A percentile compares a stretch with the other conserved stretches of the same genome.
These are phyloP conservation scores for Dryas iulia DNA, from an alignment of 1,140 invertebrate species.

Conservation along the genomic window DNA sequence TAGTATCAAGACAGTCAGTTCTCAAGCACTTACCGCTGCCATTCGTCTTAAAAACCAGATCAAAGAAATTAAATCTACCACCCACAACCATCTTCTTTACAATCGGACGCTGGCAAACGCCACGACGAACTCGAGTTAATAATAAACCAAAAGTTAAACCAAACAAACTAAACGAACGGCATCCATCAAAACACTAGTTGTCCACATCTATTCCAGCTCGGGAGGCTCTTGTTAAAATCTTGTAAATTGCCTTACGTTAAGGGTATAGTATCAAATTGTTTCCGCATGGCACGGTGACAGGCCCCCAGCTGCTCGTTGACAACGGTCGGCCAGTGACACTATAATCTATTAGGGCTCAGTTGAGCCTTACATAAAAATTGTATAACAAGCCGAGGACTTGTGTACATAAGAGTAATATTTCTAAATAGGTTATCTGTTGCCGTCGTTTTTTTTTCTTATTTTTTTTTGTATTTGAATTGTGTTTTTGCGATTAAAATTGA, in stretches of 20 bases:
- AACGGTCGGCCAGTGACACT: conserved; percentile 57
- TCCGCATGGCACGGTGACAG: conserved; percentile 48
- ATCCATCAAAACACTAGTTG: background rate
- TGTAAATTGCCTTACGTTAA: conserved; percentile 46
- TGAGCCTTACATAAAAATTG: conserved; percentile 29
- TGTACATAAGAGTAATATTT: background rate
- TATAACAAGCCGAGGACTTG: conserved; percentile 9
- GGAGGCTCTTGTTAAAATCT: conserved; percentile 40
- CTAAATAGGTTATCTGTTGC: background rate
- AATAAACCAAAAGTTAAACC: background rate
- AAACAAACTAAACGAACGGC: background rate
- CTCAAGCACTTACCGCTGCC: no score
- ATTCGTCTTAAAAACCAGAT: no score
- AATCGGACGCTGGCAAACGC: no score
- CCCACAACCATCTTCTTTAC: no score
- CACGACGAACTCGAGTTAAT: background rate
- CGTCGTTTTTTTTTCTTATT: no score
- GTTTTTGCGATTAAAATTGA: no score
- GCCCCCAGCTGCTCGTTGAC: conserved; percentile 56
- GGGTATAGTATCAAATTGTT: conserved; percentile 57
- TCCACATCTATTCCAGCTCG: background rate
- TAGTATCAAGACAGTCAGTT: no score
- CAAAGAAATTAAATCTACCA: no score
- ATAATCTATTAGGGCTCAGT: conserved; percentile 54
- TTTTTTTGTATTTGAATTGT: no score